Evolutionary conservation across 2,888 invertebrate genomes (phyloP).

Genomic region (Amphipoea lucens): DNA sequence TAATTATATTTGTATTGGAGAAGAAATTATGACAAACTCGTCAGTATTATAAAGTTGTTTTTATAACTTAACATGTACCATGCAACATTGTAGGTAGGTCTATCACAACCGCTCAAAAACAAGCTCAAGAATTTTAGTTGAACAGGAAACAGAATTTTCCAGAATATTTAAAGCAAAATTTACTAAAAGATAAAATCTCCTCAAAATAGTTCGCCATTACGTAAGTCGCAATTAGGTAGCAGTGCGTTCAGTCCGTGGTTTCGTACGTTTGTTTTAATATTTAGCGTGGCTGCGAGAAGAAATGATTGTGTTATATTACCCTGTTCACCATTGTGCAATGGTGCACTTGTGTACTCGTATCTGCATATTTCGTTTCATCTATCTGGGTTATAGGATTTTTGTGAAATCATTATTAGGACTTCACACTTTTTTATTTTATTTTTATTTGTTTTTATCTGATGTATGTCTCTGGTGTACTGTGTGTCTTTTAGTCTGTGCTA

Average conservation of each 20-base stretch:
- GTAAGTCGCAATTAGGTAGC: slow-evolving; percentile 30
- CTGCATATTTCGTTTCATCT: slow-evolving; percentile 28
- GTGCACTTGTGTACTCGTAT: slow-evolving; percentile 38
- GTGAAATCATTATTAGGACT: background rate
- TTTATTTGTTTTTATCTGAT: no score
- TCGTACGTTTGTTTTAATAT: slow-evolving; percentile 48
- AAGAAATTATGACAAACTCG: background rate
- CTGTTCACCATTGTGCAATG: slow-evolving; percentile 31
- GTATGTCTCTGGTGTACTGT: no score
- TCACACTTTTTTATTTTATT: no score
- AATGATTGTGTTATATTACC: slow-evolving; percentile 42
- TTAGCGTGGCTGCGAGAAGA: slow-evolving; percentile 22
- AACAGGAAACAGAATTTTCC: background rate
- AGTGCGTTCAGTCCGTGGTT: slow-evolving; percentile 14
- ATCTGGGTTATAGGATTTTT: slow-evolving; percentile 17
- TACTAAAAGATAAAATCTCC: background rate
- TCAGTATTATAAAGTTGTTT: background rate
- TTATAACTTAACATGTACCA: background rate
- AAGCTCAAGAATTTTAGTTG: background rate
- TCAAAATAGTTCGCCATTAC: slow-evolving; percentile 24
- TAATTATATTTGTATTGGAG: background rate
- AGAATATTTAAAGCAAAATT: background rate
- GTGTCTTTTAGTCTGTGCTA: no score
- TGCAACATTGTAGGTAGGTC: background rate
- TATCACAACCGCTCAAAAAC: background rate